phyloP scores from a whole-genome alignment of 2,888 invertebrate genomes.

The Drosophila multiciliata region DNA sequence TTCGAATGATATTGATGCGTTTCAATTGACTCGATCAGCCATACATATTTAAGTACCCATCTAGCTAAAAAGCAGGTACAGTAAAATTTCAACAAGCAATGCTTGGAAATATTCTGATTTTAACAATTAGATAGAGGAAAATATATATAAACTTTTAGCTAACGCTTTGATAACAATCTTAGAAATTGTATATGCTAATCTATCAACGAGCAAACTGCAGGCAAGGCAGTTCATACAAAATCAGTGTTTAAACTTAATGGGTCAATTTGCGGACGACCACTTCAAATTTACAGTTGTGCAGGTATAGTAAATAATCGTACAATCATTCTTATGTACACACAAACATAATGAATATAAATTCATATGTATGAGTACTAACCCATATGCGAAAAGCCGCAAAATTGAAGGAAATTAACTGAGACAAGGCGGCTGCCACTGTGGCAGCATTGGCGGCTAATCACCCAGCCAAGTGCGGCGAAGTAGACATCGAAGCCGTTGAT shows the following conservation, averaged over 20 bases:
- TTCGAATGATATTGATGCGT: constrained; percentile 19
- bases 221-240: constrained; percentile 27
- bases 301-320: constrained; percentile 15
- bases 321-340: constrained; percentile 11
- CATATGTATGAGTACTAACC: constrained; percentile 31
- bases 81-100: not conserved
- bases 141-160: not conserved
- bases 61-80: not conserved
- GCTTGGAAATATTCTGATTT: not conserved
- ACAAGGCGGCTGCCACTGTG: constrained; percentile 34
- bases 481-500: constrained; percentile 13
- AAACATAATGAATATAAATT: constrained; percentile 7
- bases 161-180: constrained; percentile 17
- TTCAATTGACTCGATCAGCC: constrained; percentile 9
- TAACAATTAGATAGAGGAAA: not conserved
- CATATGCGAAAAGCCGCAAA: constrained; percentile 67
- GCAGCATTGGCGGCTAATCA: constrained; percentile 47
- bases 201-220: constrained; percentile 20
- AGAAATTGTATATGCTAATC: constrained; percentile 17
- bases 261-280: constrained; percentile 64
- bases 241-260: constrained; percentile 51
- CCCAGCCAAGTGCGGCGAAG: constrained; percentile 45
- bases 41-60: constrained; percentile 1
- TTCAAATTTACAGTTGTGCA: constrained; percentile 41
- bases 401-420: constrained; percentile 58